Conservation (phyloP, 2,113 vertebrate species). For the Myrmophylax atrothorax region DNA sequence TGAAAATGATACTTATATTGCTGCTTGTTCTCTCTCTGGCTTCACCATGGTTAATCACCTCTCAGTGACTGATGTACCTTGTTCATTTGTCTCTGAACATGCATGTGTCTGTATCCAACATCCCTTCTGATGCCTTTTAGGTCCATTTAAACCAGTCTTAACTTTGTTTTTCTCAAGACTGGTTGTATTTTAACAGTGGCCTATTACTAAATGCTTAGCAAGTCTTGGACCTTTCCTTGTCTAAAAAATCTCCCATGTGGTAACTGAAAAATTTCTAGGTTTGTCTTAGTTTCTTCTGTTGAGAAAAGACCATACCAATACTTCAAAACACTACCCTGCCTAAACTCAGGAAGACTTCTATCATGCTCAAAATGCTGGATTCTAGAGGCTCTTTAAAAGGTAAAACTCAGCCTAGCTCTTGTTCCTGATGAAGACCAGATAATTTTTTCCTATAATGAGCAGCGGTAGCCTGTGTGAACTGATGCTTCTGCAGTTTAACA, state of each 20-base stretch:
- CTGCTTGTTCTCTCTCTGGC: background rate
- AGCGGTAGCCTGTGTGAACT: background rate
- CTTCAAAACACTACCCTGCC: background rate
- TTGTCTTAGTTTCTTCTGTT: background rate
- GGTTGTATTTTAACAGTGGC: background rate
- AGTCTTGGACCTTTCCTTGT: background rate
- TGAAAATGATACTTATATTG: rapidly evolving
- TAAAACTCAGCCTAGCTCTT: background rate
- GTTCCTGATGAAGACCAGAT: background rate
- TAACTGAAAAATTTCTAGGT: background rate
- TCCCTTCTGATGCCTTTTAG: background rate
- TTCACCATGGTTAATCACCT: background rate
- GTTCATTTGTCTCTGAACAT: background rate
- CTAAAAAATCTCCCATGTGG: background rate
- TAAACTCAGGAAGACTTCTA: background rate
- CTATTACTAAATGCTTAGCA: background rate
- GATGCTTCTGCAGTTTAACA: background rate
- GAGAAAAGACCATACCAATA: background rate
- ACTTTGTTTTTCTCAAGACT: background rate
- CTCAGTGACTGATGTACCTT: background rate
- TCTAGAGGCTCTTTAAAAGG: background rate
- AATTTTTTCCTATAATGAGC: background rate
- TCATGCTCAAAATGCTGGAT: background rate
- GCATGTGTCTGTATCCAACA: rapidly evolving
- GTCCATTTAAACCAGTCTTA: background rate